phyloP scores from a whole-genome alignment of 2,888 invertebrate species.

The Polymixis flavicincta region DNA sequence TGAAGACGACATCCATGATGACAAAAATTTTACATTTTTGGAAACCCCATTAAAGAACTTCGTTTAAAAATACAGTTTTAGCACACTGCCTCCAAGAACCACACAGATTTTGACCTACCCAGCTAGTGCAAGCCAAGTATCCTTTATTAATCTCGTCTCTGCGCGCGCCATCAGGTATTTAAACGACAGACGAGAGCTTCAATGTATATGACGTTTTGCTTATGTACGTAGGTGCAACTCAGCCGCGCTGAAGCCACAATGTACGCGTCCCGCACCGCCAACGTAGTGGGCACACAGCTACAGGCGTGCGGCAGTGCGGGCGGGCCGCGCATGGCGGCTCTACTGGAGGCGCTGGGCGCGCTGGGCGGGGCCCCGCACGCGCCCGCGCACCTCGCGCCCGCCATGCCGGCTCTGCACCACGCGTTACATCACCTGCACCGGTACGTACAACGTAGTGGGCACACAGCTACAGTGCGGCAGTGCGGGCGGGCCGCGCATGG shows the following conservation, averaged over 20 bases:
- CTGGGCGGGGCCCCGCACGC: constrained; percentile 43
- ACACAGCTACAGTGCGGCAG: too few relatives aligned
- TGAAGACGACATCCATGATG: too few relatives aligned
- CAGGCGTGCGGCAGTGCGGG: constrained; percentile 59
- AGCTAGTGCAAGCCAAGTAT: too few relatives aligned
- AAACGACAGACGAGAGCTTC: neutral
- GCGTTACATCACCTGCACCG: constrained; percentile 18
- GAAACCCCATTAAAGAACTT: too few relatives aligned
- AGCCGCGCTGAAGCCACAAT: constrained; percentile 76
- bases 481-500: constrained; percentile 9
- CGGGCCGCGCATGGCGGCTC: constrained; percentile 63
- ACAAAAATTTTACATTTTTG: too few relatives aligned
- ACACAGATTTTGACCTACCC: too few relatives aligned
- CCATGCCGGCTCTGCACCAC: constrained; percentile 41
- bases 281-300: constrained; percentile 75
- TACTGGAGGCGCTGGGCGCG: constrained; percentile 37
- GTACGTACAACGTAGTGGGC: neutral
- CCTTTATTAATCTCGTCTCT: too few relatives aligned
- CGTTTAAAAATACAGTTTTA: too few relatives aligned
- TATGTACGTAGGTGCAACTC: constrained; percentile 77
- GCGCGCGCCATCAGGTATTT: too few relatives aligned
- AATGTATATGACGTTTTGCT: too few relatives aligned
- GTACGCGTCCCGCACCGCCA: constrained; percentile 80
- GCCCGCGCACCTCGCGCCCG: constrained; percentile 35
- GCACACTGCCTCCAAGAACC: too few relatives aligned